Percentiles rank a stretch among this genome's conserved stretches.
Evolutionary conservation across 2,888 invertebrate genomes (phyloP).

Genomic region (Spodoptera littoralis): DNA sequence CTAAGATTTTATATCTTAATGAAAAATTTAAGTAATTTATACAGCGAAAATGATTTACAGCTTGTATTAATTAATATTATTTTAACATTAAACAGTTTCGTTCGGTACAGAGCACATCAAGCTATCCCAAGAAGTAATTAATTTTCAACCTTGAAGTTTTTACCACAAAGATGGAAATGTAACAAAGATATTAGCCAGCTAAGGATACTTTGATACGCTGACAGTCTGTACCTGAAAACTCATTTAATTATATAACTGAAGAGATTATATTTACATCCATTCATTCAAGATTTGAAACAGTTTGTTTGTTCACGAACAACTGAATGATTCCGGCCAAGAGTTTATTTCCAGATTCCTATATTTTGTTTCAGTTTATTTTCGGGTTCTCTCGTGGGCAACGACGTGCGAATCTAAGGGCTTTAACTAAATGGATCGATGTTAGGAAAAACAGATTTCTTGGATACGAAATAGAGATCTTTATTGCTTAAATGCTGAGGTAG

Average conservation of each 20-base stretch:
- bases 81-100: slow-evolving; percentile 3
- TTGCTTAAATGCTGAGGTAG: background rate
- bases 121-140: no score
- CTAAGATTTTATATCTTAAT: no score
- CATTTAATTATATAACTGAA: slow-evolving; percentile 25
- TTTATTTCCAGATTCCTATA: slow-evolving; percentile 80
- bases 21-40: background rate
- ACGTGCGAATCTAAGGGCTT: slow-evolving; percentile 86
- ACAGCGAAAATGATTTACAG: background rate
- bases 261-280: slow-evolving; percentile 35
- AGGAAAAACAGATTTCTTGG: background rate
- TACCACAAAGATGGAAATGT: background rate
- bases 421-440: slow-evolving; percentile 23
- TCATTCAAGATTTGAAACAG: slow-evolving; percentile 40
- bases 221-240: no score
- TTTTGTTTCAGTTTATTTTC: slow-evolving; percentile 85
- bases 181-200: slow-evolving; percentile 8
- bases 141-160: background rate
- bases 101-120: background rate
- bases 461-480: background rate
- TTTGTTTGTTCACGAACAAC: slow-evolving; percentile 58
- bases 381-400: slow-evolving; percentile 81
- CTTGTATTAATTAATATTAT: slow-evolving; percentile 7
- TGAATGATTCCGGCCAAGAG: slow-evolving; percentile 69
- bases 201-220: no score